Base-by-base conservation (phyloP, 2,797 vertebrate genomes). In the Phyllotis vaccarum region DNA sequence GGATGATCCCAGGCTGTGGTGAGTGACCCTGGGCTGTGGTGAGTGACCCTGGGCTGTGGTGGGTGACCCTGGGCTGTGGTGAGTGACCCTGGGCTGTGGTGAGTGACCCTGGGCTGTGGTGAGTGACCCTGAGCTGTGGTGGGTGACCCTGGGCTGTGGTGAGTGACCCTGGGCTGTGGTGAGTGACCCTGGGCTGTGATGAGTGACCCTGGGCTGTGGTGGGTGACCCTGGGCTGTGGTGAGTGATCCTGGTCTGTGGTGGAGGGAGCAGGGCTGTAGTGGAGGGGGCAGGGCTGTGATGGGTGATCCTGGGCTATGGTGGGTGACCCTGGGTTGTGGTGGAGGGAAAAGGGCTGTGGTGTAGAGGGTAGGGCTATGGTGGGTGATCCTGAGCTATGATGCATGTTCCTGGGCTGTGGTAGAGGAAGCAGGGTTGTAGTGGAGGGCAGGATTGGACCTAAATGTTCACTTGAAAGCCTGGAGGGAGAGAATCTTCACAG, bases 171-270 rank as follows among this genome's bases (percentile, higher is more conserved):
- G 16, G 34, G n/a, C 34, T 37, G 34, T 68, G 64, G 31, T 34
- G 64, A 5, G 64, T 7, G 60, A 66, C 6, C 62, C 62, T 1
- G 29, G 62, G 29, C 62, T 66, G 62, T 68, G 68, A 16, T 2
- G n/a, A 21, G 9, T 0, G 37, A 40, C 2, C 19, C 68, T 0
- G 21, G 21, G 37, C n/a, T 40, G 70, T 72, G 70, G 9, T 72
- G 68, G 9, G 19, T 21, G 66, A 37, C 3, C n/a, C 66, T 0
- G 2, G 17, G 68, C 3, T 11, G 8, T 40, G n/a, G 0, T 72
- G n/a, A 11, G 37, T 12, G 40, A 70, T 19, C 0, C 14, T 0
- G 34, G 66, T 16, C 16, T 9, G 66, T 70, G 66, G 5, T 19
- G 66, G 34, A 8, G 2, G 66, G 37, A 8, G 3, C 34, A 3